Evolutionary conservation across 2,797 vertebrate species (phyloP), one percentile per base, ranked within the genome.

Genomic region (Lerista edwardsae): DNA sequence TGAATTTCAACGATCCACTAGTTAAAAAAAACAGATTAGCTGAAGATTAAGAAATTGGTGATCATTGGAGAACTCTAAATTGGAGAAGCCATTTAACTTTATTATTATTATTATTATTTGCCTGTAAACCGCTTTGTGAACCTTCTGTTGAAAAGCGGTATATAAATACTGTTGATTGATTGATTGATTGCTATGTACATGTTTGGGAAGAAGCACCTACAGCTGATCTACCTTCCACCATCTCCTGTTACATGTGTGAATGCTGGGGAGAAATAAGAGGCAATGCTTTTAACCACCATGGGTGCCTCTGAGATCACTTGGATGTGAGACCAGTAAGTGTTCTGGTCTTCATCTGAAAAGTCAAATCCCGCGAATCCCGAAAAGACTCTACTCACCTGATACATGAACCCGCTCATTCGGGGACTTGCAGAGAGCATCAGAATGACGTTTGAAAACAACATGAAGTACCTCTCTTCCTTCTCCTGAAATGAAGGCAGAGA

Each of bases 381-480:
- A 82, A 79, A n/a, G 84, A 90, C 82, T 61, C 19, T 81, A 85
- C 93, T 95, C 94, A 98, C 99, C 98, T 99, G 98, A 95, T 98
- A 99, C 91, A 99, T 98, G 89, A 99, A 99, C 85, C 99, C 98
- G 90, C 98, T 99, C 98, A 99, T 99, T 80, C 98, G 96, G 80
- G 98, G 98, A 94, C 98, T 99, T 87, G 98, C 98, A 21, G 98
- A 99, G 44, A 99, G 95, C 97, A 98, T 97, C 83, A 99, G 94
- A 83, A 99, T 90, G 90, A 97, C 81, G 10, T 93, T 98, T n/a
- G 98, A 96, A 94, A 99, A 99, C 88, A 99, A 95, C 97, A 99
- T 96, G 78, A 99, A 95, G 93, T 99, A 99, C 0, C 98, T 95
- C 89, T 99, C 99, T 62, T 99, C 98, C 94, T 98, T 98, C 82